Base-by-base conservation (phyloP, 2,113 vertebrate species). In the Colossoma macropomum region DNA sequence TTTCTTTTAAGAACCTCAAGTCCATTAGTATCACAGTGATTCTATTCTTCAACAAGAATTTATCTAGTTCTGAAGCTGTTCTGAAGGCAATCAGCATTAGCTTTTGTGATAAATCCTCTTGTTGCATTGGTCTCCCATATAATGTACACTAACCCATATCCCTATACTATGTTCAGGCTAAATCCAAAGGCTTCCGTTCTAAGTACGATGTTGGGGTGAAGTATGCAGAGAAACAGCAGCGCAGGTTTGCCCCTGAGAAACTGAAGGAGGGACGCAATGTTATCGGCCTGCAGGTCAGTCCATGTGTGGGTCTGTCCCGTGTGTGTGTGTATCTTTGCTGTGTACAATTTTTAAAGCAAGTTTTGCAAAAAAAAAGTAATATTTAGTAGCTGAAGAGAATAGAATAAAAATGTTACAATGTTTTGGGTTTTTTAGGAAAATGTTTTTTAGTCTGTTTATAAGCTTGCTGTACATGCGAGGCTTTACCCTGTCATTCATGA, bases 251-350 rank as follows among this genome's bases (percentile, higher is more conserved):
- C 30, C 95, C 95, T 0, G 95, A 96, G 85, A 97, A 97, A 88
- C 93, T 98, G 56, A 93, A 92, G 63, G 97, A 97, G 88, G 97
- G 97, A 65, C 93, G 96, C 48, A 98, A 98, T 88, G 88, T 98
- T 82, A 98, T 98, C 0, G 96, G 97, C 7, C 93, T 98, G 27
- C 97, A 98, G 96, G 97, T 98, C 45, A 84, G 91, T 38, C 25
- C 70, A 45, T 68, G 28, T 60, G 56, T 48, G 25, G 59, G 34
- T 13, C 1, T 74, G 38, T 34, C 23, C 23, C 8, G 27, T 15
- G 1, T 81, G 41, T 69, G 28, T 70, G 0, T 32, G 12, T 13
- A 13, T 77, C 11, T 30, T 3, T 30, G 12, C 45, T 41, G 32
- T 45, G 1, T 8, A 38, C 34, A 38, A 38, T 38, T 38, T 38